Conservation (phyloP, 1,140 invertebrate genomes). For the Paramacrobiotus metropolitanus region DNA sequence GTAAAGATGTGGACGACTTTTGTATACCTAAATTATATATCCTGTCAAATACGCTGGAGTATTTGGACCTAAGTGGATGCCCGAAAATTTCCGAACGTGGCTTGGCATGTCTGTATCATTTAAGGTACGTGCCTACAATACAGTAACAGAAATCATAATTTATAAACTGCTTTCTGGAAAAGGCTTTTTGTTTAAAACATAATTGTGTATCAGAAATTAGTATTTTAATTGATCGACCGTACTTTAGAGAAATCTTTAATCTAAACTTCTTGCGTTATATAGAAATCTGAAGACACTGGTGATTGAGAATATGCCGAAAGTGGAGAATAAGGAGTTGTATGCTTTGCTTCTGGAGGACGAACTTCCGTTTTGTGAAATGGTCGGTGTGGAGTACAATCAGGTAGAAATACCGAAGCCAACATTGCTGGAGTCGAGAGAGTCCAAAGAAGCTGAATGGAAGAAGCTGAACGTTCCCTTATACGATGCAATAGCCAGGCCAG, state of each 20-base stretch:
- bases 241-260: slow-evolving; percentile 8
- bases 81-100: slow-evolving; percentile 35
- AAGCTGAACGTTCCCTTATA: background rate
- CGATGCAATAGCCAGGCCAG: background rate
- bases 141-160: no score
- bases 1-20: slow-evolving; percentile 46
- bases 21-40: slow-evolving; percentile 37
- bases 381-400: slow-evolving; percentile 14
- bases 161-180: no score
- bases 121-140: slow-evolving; percentile 26
- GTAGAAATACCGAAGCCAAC: background rate
- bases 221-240: background rate
- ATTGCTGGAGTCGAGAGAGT: background rate
- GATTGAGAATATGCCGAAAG: slow-evolving; percentile 12
- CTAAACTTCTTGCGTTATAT: slow-evolving; percentile 1
- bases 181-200: no score
- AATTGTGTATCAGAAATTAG: slow-evolving; percentile 10
- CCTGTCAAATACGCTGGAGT: slow-evolving; percentile 34
- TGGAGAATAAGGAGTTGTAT: slow-evolving; percentile 13
- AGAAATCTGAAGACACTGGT: slow-evolving; percentile 14
- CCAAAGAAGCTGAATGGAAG: background rate
- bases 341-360: slow-evolving; percentile 15
- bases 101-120: slow-evolving; percentile 28
- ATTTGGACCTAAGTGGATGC: slow-evolving; percentile 46
- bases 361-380: slow-evolving; percentile 12